Evolutionary conservation across 2,888 invertebrate genomes (phyloP).

Genomic region (Myathropa florea): DNA sequence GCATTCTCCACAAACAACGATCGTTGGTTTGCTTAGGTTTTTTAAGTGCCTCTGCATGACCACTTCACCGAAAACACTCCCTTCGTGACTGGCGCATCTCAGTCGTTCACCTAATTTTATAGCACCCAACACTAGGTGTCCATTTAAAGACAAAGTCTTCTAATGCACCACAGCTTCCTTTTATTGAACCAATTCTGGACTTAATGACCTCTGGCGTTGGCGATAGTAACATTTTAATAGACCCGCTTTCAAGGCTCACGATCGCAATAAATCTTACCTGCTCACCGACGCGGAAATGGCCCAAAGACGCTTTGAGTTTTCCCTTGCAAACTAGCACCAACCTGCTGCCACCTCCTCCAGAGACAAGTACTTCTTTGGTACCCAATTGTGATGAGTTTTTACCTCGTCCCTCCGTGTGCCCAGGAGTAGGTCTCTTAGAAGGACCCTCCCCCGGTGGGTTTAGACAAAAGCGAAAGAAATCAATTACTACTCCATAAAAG

Average conservation of each 20-base stretch:
- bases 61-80: too few species aligned
- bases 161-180: not conserved
- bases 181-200: not conserved
- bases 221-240: not conserved
- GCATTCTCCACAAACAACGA: too few species aligned
- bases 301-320: not conserved
- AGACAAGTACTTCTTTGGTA: not conserved
- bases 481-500: slow-evolving; percentile 23
- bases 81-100: not conserved
- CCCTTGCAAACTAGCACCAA: not conserved
- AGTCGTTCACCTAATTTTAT: not conserved
- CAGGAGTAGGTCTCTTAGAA: not conserved
- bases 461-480: slow-evolving; percentile 9
- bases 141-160: not conserved
- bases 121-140: not conserved
- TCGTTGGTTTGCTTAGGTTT: too few species aligned
- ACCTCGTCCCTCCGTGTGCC: not conserved
- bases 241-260: not conserved
- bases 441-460: not conserved
- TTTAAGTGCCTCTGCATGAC: too few species aligned
- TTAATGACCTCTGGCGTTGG: not conserved
- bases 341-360: not conserved
- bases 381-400: not conserved
- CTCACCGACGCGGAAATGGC: not conserved
- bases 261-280: not conserved